These are phyloP conservation scores for Galleria mellonella DNA, from an alignment of 1,140 invertebrate species.

Conservation along the genomic window DNA sequence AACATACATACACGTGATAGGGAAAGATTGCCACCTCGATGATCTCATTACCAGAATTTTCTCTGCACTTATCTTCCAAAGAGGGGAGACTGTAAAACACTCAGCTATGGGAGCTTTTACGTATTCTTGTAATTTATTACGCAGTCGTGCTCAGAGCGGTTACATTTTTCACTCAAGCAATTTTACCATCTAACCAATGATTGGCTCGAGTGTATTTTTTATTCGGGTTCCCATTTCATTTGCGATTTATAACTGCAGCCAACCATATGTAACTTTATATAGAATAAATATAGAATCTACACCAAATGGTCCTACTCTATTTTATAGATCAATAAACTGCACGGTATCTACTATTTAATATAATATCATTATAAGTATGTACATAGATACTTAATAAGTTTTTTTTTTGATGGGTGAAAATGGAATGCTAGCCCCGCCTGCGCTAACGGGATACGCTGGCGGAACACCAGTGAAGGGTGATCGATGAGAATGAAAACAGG, in stretches of 20 bases:
- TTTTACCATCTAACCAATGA: constrained; percentile 26
- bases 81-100: constrained; percentile 8
- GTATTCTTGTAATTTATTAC: constrained; percentile 43
- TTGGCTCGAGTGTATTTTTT: constrained; percentile 24
- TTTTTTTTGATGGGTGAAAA: too few species aligned
- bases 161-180: constrained; percentile 29
- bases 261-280: constrained; percentile 4
- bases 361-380: too few species aligned
- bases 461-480: too few species aligned
- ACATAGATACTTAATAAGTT: too few species aligned
- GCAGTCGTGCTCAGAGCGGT: constrained; percentile 8
- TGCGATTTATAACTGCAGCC: constrained; percentile 15
- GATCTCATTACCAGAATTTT: constrained; percentile 13
- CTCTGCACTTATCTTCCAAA: constrained; percentile 10
- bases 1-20: too few species aligned
- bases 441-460: too few species aligned
- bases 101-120: constrained; percentile 24
- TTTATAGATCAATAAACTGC: background rate
- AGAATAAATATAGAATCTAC: background rate
- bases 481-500: too few species aligned
- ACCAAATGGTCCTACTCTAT: background rate
- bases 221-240: constrained; percentile 12
- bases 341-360: too few species aligned
- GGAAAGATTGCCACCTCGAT: background rate
- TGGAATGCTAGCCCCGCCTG: too few species aligned